Evolutionary conservation across 2,888 invertebrate species (phyloP).

Genomic region (Acleris holmiana): DNA sequence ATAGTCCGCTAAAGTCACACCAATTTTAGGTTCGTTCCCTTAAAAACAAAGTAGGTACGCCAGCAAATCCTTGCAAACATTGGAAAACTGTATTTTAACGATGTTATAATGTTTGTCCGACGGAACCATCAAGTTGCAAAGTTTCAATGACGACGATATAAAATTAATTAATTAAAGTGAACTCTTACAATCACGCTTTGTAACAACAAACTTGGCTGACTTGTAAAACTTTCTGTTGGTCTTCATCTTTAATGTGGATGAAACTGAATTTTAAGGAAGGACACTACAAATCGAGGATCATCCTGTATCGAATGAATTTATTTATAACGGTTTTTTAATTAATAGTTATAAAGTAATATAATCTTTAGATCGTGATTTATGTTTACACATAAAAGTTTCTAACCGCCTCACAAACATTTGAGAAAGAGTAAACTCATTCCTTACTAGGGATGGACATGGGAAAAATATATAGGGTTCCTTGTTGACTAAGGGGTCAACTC

Average conservation of each 20-base stretch:
- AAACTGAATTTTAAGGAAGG: neutral
- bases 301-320: too few relatives aligned
- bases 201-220: constrained; percentile 1
- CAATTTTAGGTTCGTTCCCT: neutral
- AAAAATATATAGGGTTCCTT: too few relatives aligned
- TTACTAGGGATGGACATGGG: too few relatives aligned
- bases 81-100: neutral
- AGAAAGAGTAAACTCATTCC: too few relatives aligned
- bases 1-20: neutral
- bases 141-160: constrained; percentile 17
- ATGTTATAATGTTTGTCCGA: neutral
- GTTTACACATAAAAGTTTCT: too few relatives aligned
- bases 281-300: too few relatives aligned
- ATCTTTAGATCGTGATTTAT: neutral
- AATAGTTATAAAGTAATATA: too few relatives aligned
- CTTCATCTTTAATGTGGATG: neutral
- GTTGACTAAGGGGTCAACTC: too few relatives aligned
- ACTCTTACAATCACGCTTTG: constrained; percentile 12
- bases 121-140: constrained; percentile 16
- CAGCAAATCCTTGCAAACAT: too few relatives aligned
- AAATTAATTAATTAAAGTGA: constrained; percentile 27
- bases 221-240: constrained; percentile 22
- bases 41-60: neutral
- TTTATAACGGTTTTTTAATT: too few relatives aligned
- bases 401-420: too few relatives aligned